Percentiles rank a stretch among this genome's conserved stretches.
phyloP scores from a whole-genome alignment of 2,797 vertebrate species.

The Myotis vivesi region DNA sequence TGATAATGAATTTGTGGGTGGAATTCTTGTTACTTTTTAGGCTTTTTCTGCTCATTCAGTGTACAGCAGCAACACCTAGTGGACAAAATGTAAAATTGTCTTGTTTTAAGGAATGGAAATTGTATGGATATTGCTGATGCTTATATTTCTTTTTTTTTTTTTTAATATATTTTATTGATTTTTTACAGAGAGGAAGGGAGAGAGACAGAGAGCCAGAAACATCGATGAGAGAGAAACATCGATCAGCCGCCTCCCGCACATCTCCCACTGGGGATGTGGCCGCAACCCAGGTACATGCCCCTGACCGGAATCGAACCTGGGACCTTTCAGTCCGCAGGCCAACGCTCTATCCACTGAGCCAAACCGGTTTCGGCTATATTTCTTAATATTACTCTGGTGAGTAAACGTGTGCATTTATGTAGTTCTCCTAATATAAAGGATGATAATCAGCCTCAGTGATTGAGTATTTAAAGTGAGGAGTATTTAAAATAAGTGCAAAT shows the following conservation, averaged over 20 bases:
- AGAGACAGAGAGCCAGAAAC: no score
- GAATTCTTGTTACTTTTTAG: not conserved
- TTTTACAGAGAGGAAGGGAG: no score
- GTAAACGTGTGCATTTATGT: not conserved
- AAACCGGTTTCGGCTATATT: no score
- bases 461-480: not conserved
- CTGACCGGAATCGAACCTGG: no score
- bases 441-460: not conserved
- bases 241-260: no score
- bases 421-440: not conserved
- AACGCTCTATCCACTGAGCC: no score
- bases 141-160: not conserved
- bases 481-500: not conserved
- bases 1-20: not conserved
- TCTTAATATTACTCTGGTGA: not conserved
- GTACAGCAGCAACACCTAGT: constrained; percentile 80
- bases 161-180: no score
- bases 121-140: not conserved
- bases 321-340: no score
- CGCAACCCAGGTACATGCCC: no score
- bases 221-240: no score
- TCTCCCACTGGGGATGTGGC: no score
- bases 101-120: not conserved
- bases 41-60: not conserved
- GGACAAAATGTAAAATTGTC: constrained; percentile 50